Evolutionary conservation across 2,888 invertebrate species (phyloP).

Genomic region (Meghimatium bilineatum): DNA sequence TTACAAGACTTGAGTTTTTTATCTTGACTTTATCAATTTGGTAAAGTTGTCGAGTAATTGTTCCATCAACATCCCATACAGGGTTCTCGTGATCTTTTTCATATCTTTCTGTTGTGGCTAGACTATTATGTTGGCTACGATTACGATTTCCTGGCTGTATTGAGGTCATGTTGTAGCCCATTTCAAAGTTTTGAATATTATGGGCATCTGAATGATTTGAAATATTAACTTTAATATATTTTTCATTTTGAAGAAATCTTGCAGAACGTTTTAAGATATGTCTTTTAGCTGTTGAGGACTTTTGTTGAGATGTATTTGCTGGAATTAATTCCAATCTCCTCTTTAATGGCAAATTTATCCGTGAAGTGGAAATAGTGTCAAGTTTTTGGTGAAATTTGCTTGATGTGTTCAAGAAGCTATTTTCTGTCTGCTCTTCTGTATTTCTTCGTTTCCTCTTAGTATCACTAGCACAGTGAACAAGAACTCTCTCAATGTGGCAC

Average conservation of each 20-base stretch:
- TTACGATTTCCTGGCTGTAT: not conserved
- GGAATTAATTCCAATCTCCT: not conserved
- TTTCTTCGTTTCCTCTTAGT: slow-evolving; percentile 42
- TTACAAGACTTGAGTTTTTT: not conserved
- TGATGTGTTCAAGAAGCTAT: not conserved
- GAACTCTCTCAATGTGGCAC: slow-evolving; percentile 50
- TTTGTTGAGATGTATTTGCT: not conserved
- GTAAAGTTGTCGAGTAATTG: not conserved
- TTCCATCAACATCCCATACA: not conserved
- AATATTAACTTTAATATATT: not conserved
- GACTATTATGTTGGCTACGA: not conserved
- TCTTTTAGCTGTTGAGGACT: not conserved
- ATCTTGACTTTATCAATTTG: not conserved
- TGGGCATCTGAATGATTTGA: not conserved
- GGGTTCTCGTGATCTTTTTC: not conserved
- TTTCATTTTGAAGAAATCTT: not conserved
- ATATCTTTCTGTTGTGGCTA: not conserved
- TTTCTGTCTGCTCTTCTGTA: not conserved
- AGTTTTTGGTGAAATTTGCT: no score
- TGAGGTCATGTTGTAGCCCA: no score
- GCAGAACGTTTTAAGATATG: not conserved
- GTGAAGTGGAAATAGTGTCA: no score
- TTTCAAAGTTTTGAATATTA: not conserved
- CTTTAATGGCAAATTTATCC: not conserved
- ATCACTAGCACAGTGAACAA: slow-evolving; percentile 48